Evolutionary conservation across 1,140 invertebrate genomes (phyloP).

Genomic region (Bombus ignitus): DNA sequence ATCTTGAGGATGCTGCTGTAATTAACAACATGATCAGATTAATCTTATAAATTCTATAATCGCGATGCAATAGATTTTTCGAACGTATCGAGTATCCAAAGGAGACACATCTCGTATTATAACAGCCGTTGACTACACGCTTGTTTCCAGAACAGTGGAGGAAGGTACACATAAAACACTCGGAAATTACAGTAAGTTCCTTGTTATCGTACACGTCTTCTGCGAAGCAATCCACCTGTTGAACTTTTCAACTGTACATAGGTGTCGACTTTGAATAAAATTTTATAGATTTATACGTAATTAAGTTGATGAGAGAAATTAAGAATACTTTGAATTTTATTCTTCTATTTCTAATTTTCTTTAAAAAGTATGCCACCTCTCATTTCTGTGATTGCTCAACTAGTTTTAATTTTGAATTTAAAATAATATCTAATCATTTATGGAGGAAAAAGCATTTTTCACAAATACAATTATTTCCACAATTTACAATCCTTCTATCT

Average conservation of each 20-base stretch:
- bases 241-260: conserved; percentile 18
- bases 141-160: conserved; percentile 33
- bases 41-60: neutral
- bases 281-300: neutral
- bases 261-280: conserved; percentile 16
- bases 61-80: neutral
- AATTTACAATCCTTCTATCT: no score
- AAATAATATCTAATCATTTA: neutral
- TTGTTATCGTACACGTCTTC: conserved; percentile 15
- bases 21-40: conserved; percentile 25
- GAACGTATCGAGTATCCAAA: neutral
- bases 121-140: conserved; percentile 57
- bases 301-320: neutral
- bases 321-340: neutral
- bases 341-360: neutral
- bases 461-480: no score
- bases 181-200: neutral
- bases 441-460: neutral
- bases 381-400: neutral
- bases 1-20: conserved; percentile 67
- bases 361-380: neutral
- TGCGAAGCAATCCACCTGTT: conserved; percentile 42
- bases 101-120: neutral
- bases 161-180: conserved; percentile 17
- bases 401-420: neutral